phyloP scores from a whole-genome alignment of 2,113 vertebrate genomes.

The Tyto alba region DNA sequence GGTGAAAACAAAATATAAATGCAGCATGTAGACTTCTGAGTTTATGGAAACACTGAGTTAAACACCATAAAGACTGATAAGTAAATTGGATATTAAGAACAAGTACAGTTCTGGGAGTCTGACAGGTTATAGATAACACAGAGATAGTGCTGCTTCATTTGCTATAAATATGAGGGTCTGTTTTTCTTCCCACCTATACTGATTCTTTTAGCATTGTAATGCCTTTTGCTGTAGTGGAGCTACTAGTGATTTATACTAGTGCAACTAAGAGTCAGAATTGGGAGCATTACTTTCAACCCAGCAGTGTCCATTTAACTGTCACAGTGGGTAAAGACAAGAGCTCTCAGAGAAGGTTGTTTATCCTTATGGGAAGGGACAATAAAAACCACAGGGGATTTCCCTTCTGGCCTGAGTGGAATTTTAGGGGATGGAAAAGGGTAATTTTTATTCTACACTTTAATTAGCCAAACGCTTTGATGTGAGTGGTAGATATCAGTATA shows the following conservation, averaged over 20 bases:
- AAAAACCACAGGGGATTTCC: conserved; percentile 53
- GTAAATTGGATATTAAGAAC: background rate
- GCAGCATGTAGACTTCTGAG: background rate
- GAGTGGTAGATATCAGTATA: conserved; percentile 29
- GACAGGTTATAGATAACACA: background rate
- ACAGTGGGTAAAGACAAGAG: conserved; percentile 50
- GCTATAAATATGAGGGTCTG: background rate
- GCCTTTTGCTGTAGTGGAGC: background rate
- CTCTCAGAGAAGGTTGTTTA: conserved; percentile 46
- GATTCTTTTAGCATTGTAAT: background rate
- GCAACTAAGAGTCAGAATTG: conserved; percentile 27
- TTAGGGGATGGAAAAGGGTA: conserved; percentile 30
- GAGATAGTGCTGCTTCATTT: background rate
- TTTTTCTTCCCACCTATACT: background rate
- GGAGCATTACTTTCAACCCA: conserved; percentile 51
- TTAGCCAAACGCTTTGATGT: conserved; percentile 42
- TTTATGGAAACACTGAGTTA: background rate
- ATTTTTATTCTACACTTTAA: conserved; percentile 57
- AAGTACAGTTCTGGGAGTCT: background rate
- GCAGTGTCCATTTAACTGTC: conserved; percentile 55
- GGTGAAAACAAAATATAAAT: background rate
- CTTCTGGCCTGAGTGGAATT: conserved; percentile 37
- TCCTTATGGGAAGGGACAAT: conserved; percentile 54
- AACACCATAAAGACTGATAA: background rate
- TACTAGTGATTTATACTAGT: conserved; percentile 36